phyloP scores from a whole-genome alignment of 2,113 vertebrate genomes.

The Cephalopholis sonnerati region DNA sequence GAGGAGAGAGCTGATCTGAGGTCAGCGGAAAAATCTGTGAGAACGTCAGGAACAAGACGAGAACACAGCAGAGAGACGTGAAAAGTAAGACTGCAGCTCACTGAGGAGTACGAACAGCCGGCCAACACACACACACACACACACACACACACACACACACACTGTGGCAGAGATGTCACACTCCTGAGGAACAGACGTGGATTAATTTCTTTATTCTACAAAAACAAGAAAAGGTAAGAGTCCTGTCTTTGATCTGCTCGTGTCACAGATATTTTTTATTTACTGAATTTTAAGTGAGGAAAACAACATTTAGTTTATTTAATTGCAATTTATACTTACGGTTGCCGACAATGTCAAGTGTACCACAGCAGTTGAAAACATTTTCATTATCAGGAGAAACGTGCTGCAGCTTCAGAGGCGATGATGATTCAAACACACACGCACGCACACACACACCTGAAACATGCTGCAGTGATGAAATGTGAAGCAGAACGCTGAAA shows the following conservation, averaged over 20 bases:
- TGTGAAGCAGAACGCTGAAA: no score
- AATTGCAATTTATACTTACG: no score
- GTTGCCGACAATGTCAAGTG: no score
- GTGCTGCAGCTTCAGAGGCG: no score
- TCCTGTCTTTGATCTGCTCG: neutral
- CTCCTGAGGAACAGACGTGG: conserved; percentile 16
- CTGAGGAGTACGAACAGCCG: neutral
- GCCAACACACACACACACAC: conserved; percentile 3
- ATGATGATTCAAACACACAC: no score
- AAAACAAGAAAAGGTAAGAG: conserved; percentile 52
- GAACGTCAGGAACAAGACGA: conserved; percentile 9
- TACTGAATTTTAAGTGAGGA: neutral
- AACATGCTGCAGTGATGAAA: no score
- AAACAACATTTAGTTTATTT: no score
- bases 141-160: conserved; percentile 37
- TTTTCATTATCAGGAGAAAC: no score
- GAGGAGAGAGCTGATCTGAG: neutral
- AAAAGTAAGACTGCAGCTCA: neutral
- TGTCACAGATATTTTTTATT: neutral
- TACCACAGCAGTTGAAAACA: no score
- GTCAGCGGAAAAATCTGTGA: neutral
- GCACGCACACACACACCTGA: no score
- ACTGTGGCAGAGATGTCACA: conserved; percentile 24
- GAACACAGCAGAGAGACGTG: neutral
- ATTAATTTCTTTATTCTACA: neutral